phyloP scores from a whole-genome alignment of 2,113 vertebrate species.

The Grallaria varia region DNA sequence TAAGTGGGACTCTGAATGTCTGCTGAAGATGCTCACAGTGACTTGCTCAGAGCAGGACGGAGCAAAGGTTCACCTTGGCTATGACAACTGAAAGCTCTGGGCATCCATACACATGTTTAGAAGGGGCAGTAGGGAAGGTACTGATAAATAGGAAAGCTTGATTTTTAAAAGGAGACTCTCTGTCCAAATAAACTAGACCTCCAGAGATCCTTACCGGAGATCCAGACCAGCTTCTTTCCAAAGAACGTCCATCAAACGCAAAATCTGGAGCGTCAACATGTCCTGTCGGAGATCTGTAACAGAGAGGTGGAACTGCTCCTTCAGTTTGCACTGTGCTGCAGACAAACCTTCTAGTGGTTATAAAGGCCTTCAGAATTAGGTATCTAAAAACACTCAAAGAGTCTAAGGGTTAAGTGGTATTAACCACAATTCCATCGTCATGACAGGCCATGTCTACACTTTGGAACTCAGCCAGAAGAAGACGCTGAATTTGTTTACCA shows the following conservation, averaged over 20 bases:
- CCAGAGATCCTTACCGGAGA: conserved; percentile 81
- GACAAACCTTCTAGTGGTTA: background rate
- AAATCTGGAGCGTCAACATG: conserved; percentile 94
- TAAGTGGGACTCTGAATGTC: background rate
- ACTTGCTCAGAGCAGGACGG: background rate
- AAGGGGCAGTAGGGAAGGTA: background rate
- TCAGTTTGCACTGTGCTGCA: background rate
- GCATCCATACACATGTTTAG: rapidly evolving
- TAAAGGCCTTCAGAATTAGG: background rate
- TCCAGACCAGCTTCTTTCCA: conserved; percentile 97
- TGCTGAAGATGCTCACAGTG: background rate
- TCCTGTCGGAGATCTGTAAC: conserved; percentile 89
- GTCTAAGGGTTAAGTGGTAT: background rate
- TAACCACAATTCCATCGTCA: background rate
- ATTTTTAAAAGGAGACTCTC: background rate
- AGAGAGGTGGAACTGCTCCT: background rate
- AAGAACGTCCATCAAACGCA: conserved; percentile 93
- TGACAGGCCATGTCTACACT: background rate
- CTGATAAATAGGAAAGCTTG: background rate
- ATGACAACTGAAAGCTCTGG: background rate
- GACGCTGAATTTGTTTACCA: background rate
- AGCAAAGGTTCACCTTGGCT: background rate
- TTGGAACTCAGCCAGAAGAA: background rate
- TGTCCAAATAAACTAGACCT: background rate
- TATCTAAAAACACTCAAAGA: background rate